Conservation (phyloP, 2,888 invertebrate species). For the Acleris laterana region DNA sequence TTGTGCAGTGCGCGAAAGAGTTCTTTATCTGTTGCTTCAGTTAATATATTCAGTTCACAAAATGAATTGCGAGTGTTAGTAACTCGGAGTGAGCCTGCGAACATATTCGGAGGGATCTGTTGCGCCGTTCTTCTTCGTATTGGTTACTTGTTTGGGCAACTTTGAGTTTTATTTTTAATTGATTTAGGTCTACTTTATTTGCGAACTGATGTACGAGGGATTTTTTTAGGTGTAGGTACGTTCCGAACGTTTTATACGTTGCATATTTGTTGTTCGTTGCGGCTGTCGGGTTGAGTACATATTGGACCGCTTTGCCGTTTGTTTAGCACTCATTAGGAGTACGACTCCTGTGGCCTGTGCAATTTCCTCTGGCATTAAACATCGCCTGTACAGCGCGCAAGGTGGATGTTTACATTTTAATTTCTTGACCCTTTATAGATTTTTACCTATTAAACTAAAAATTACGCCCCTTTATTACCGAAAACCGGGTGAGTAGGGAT, state of each 20-base stretch:
- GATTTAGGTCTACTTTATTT: conserved; percentile 65
- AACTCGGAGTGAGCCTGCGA: conserved; percentile 82
- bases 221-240: conserved; percentile 61
- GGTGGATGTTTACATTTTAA: background rate
- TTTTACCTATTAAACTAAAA: background rate
- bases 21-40: conserved; percentile 63
- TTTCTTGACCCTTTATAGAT: background rate
- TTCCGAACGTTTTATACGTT: conserved; percentile 69
- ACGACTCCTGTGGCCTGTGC: conserved; percentile 28
- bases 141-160: conserved; percentile 66
- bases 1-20: conserved; percentile 60
- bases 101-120: conserved; percentile 83
- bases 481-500: no score
- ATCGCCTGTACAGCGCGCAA: conserved; percentile 7
- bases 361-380: conserved; percentile 39
- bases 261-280: conserved; percentile 67
- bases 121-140: conserved; percentile 75
- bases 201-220: conserved; percentile 49
- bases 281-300: conserved; percentile 55
- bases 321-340: conserved; percentile 58
- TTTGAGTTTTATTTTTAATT: conserved; percentile 65
- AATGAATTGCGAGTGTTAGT: conserved; percentile 84
- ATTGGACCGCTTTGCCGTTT: conserved; percentile 62
- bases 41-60: conserved; percentile 83
- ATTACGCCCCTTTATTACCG: background rate